phyloP scores from a whole-genome alignment of 2,888 invertebrate genomes.

The Acrocera orbiculus region DNA sequence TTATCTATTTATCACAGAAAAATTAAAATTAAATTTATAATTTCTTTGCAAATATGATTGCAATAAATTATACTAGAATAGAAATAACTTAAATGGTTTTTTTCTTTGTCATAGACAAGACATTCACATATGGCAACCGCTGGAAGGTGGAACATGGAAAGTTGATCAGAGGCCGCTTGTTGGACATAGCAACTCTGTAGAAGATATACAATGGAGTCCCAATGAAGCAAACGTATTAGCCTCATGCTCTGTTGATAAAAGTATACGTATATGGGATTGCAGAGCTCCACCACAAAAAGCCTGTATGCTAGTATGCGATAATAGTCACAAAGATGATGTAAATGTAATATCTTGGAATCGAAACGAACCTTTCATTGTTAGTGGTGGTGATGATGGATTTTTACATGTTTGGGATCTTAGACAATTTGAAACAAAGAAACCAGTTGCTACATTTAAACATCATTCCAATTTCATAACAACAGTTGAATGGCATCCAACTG shows the following conservation, averaged over 20 bases:
- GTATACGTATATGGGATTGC: constrained; percentile 91
- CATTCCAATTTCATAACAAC: constrained; percentile 87
- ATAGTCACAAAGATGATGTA: constrained; percentile 81
- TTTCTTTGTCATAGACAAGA: constrained; percentile 40
- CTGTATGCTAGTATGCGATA: constrained; percentile 71
- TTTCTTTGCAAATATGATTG: no score
- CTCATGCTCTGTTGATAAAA: constrained; percentile 75
- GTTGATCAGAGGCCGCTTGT: constrained; percentile 77
- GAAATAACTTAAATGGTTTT: no score
- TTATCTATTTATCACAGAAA: no score
- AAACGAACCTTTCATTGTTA: constrained; percentile 75
- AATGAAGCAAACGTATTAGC: constrained; percentile 80
- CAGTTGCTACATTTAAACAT: constrained; percentile 89
- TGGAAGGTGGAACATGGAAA: constrained; percentile 63
- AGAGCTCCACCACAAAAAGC: constrained; percentile 72
- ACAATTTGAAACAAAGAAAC: constrained; percentile 55
- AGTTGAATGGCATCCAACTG: constrained; percentile 91
- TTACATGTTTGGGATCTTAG: constrained; percentile 92
- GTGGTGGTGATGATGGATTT: constrained; percentile 90
- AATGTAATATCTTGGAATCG: constrained; percentile 97
- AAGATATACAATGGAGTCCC: constrained; percentile 98
- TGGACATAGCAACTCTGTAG: constrained; percentile 84
- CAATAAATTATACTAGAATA: no score
- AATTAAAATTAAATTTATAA: no score
- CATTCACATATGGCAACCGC: constrained; percentile 85